A percentile compares a stretch with the other conserved stretches of the same genome.
phyloP scores from a whole-genome alignment of 2,797 vertebrate species.

The Triplophysa yarkandensis region DNA sequence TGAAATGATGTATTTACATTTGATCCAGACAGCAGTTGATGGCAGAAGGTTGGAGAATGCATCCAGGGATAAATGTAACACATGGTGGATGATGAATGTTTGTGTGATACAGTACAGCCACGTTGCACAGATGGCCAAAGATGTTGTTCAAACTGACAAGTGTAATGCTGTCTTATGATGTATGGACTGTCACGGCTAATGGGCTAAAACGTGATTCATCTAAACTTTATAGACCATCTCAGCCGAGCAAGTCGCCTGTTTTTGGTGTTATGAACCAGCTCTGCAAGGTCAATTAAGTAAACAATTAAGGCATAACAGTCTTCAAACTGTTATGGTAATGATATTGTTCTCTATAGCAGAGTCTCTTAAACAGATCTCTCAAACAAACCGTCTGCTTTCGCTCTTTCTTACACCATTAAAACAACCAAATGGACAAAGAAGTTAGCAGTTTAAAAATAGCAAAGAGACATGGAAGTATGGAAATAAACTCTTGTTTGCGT shows the following conservation, averaged over 20 bases:
- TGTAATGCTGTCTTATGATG: slow-evolving; percentile 7
- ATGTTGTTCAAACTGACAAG: slow-evolving; percentile 19
- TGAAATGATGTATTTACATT: slow-evolving; percentile 61
- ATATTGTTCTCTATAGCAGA: slow-evolving; percentile 32
- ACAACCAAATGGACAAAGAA: slow-evolving; percentile 28
- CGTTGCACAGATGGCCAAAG: slow-evolving; percentile 16
- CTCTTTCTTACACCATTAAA: slow-evolving; percentile 5
- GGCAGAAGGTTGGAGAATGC: slow-evolving; percentile 46
- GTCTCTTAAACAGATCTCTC: slow-evolving; percentile 28
- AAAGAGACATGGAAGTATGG: slow-evolving; percentile 7
- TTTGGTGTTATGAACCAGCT: slow-evolving; percentile 35
- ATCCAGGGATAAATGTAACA: slow-evolving; percentile 41
- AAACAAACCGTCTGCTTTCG: slow-evolving; percentile 26
- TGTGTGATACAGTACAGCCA: slow-evolving; percentile 26
- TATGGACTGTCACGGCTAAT: slow-evolving; percentile 28
- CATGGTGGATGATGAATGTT: slow-evolving; percentile 3
- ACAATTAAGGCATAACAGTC: slow-evolving; percentile 39
- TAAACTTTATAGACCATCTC: slow-evolving; percentile 11
- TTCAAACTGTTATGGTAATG: slow-evolving; percentile 31
- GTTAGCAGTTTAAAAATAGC: slow-evolving; percentile 15
- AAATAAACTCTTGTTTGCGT: slow-evolving; percentile 15
- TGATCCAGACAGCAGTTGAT: slow-evolving; percentile 62
- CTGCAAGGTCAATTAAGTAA: slow-evolving; percentile 45
- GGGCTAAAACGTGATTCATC: slow-evolving; percentile 25
- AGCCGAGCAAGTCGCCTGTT: not conserved